Evolutionary conservation across 1,140 invertebrate genomes (phyloP).

Genomic region (Bursaphelenchus mucronatus): DNA sequence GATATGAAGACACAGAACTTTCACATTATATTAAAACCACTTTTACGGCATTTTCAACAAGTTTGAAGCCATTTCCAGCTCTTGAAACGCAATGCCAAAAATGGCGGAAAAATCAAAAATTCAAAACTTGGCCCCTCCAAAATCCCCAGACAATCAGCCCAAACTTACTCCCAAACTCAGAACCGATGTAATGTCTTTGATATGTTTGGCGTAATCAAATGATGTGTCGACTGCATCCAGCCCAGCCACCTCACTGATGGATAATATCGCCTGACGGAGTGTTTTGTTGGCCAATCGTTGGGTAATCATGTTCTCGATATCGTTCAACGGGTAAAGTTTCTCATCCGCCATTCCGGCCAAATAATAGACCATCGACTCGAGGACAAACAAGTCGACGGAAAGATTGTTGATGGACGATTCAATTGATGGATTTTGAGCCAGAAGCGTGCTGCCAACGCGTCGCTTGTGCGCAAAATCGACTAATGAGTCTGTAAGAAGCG

Average conservation of each 20-base stretch:
- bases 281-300: slow-evolving; percentile 42
- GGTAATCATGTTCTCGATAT: slow-evolving; percentile 55
- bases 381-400: slow-evolving; percentile 44
- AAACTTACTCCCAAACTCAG: slow-evolving; percentile 41
- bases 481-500: slow-evolving; percentile 26
- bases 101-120: neutral
- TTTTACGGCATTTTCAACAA: no score
- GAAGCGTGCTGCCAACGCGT: slow-evolving; percentile 28
- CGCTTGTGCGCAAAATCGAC: slow-evolving; percentile 24
- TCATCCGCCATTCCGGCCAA: slow-evolving; percentile 51
- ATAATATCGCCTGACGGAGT: slow-evolving; percentile 43
- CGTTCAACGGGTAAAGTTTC: slow-evolving; percentile 43
- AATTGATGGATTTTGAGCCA: slow-evolving; percentile 43
- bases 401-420: slow-evolving; percentile 46
- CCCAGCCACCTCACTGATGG: slow-evolving; percentile 46
- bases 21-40: no score
- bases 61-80: no score
- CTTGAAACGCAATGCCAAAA: neutral
- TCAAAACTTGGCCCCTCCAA: no score
- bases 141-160: neutral
- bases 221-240: slow-evolving; percentile 23
- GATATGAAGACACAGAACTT: neutral
- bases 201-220: slow-evolving; percentile 39
- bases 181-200: slow-evolving; percentile 42
- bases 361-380: slow-evolving; percentile 55